These are phyloP conservation scores for Caenorhabditis drosophilae DNA, from an alignment of 2,888 invertebrate genomes.

Conservation along the genomic window DNA sequence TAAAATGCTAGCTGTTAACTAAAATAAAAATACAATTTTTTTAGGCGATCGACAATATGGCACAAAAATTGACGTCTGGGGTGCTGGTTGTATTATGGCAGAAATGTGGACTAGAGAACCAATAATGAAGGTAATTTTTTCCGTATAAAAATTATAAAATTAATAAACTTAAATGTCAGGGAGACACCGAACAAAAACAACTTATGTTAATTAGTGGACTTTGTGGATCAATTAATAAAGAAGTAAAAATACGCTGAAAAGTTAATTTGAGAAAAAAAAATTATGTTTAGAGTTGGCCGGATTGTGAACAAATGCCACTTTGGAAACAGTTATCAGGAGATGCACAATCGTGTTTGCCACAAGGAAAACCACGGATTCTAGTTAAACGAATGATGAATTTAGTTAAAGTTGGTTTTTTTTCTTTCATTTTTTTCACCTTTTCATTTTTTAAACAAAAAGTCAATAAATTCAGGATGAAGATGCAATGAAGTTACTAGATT, in stretches of 20 bases:
- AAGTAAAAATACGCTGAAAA: constrained; percentile 68
- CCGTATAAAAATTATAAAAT: no score
- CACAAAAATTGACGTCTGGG: constrained; percentile 89
- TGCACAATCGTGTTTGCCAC: constrained; percentile 76
- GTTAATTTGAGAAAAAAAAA: neutral
- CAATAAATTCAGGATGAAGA: constrained; percentile 70
- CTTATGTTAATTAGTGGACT: constrained; percentile 90
- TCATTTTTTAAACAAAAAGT: neutral
- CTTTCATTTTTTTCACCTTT: neutral
- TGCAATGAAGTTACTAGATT: constrained; percentile 90
- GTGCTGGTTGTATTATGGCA: constrained; percentile 98
- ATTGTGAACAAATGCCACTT: constrained; percentile 85
- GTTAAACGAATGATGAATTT: constrained; percentile 77
- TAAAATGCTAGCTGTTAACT: constrained; percentile 61
- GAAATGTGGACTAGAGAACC: constrained; percentile 94
- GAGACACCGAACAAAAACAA: constrained; percentile 94
- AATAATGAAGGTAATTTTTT: no score
- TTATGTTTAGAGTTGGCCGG: constrained; percentile 27
- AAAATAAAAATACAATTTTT: constrained; percentile 8
- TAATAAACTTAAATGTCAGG: no score
- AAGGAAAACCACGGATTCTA: constrained; percentile 80
- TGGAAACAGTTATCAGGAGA: constrained; percentile 78
- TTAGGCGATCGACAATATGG: constrained; percentile 81
- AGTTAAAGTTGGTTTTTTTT: constrained; percentile 78
- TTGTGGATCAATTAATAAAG: constrained; percentile 91